Conservation (phyloP, 2,797 vertebrate genomes). For the Thripadectes ignobilis region DNA sequence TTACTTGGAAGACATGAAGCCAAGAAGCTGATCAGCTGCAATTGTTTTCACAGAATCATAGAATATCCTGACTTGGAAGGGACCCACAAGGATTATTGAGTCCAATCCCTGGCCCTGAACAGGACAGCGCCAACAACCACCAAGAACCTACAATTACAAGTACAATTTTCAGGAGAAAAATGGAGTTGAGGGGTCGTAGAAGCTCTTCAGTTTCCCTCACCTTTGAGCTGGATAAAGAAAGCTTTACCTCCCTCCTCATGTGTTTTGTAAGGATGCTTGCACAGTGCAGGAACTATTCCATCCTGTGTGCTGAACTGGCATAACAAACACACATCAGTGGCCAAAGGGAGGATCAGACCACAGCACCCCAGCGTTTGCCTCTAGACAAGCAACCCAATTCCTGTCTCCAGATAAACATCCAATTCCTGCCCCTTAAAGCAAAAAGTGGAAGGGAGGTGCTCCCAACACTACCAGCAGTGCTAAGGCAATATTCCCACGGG, state of each 20-base stretch:
- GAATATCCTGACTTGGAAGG: neutral
- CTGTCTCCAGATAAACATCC: neutral
- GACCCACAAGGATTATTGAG: neutral
- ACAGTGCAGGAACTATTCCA: neutral
- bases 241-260: neutral
- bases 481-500: neutral
- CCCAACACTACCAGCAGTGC: neutral
- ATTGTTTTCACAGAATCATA: neutral
- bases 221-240: neutral
- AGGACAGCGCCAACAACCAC: neutral
- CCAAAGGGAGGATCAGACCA: neutral
- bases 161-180: neutral
- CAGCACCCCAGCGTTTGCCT: neutral
- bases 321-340: fast-evolving
- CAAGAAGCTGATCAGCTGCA: neutral
- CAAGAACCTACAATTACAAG: neutral
- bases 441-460: neutral
- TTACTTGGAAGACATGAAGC: neutral
- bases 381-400: neutral
- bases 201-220: neutral
- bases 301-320: neutral
- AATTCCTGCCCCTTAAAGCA: neutral
- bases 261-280: neutral
- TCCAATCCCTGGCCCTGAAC: neutral
- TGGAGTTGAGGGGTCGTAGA: neutral